These are phyloP conservation scores for Galago senegalensis DNA, from an alignment of 2,797 vertebrate genomes.

Conservation along the genomic window DNA sequence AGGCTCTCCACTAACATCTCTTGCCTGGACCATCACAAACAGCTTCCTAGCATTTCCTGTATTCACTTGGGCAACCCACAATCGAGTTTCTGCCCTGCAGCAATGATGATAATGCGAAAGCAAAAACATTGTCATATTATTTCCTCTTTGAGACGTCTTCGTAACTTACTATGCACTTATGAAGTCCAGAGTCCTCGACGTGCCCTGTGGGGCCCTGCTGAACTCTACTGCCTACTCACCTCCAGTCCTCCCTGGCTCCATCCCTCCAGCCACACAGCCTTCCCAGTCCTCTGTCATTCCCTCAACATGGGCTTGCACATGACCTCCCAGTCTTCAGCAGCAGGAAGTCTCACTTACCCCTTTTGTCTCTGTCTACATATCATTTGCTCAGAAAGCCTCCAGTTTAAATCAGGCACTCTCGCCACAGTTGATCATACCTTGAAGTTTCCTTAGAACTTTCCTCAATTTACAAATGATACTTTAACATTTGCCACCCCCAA, in stretches of 20 bases:
- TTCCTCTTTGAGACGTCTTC: not conserved
- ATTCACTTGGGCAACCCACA: not conserved
- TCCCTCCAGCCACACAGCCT: too few species aligned
- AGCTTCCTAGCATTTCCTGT: not conserved
- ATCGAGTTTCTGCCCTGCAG: not conserved
- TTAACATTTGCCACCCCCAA: not conserved
- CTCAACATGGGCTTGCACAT: accelerated
- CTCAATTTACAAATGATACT: not conserved
- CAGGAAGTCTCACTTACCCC: not conserved
- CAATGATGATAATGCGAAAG: not conserved
- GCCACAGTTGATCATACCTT: not conserved
- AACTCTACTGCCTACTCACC: not conserved
- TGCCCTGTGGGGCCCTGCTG: accelerated
- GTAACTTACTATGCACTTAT: not conserved
- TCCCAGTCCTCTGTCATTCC: not conserved
- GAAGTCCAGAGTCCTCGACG: not conserved
- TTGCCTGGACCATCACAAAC: not conserved
- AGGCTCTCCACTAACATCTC: not conserved
- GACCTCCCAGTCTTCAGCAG: not conserved
- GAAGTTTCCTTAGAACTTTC: not conserved
- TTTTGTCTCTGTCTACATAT: not conserved
- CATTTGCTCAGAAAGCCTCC: not conserved
- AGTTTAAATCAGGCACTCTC: not conserved
- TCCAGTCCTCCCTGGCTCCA: accelerated
- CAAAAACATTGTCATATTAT: not conserved